Evolutionary conservation across 2,888 invertebrate genomes (phyloP).

Genomic region (Chrysina gloriosa): DNA sequence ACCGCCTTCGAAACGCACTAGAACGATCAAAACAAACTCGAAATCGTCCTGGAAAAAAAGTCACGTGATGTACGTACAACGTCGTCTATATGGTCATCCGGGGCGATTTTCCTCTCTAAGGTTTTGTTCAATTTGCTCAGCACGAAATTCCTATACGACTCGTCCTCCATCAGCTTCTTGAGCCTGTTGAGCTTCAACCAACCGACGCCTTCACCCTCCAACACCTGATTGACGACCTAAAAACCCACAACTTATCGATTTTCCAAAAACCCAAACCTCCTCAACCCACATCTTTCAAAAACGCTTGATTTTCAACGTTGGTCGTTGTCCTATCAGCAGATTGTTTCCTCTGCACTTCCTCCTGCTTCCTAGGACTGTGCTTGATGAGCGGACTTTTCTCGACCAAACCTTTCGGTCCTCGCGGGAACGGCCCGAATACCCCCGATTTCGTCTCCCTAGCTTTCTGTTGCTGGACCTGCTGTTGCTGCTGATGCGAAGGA

Average conservation of each 20-base stretch:
- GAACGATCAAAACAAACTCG: constrained; percentile 48
- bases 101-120: constrained; percentile 90
- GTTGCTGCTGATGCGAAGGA: constrained; percentile 53
- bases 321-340: constrained; percentile 79
- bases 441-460: constrained; percentile 65
- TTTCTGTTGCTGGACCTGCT: constrained; percentile 57
- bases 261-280: background rate
- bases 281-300: constrained; percentile 84
- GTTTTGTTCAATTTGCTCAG: constrained; percentile 95
- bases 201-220: constrained; percentile 94
- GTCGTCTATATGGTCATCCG: constrained; percentile 97
- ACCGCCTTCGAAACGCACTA: constrained; percentile 90
- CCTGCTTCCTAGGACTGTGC: constrained; percentile 78
- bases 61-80: constrained; percentile 75
- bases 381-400: constrained; percentile 91
- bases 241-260: constrained; percentile 41
- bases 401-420: constrained; percentile 84
- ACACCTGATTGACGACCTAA: constrained; percentile 82
- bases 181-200: constrained; percentile 95
- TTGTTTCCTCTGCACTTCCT: constrained; percentile 76
- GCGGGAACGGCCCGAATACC: constrained; percentile 81
- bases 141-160: constrained; percentile 96
- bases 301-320: constrained; percentile 92
- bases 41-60: constrained; percentile 7
- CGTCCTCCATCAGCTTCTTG: constrained; percentile 98